Conservation (phyloP, 2,797 vertebrate genomes). For the Melanotaenia nigrans region DNA sequence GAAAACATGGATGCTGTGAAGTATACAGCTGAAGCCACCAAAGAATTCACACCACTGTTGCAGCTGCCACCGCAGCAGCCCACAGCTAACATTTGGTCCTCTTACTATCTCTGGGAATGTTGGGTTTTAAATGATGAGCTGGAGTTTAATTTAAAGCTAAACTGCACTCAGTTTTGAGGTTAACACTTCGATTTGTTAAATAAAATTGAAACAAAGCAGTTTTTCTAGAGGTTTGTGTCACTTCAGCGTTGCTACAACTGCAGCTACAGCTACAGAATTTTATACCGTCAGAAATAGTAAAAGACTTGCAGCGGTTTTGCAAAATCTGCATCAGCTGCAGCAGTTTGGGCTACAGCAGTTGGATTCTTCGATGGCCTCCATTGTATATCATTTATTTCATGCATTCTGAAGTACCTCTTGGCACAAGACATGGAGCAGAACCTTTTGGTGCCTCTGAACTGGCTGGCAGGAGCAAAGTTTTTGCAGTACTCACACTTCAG, state of each 20-base stretch:
- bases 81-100: background rate
- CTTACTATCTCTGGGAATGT: background rate
- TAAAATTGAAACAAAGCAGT: background rate
- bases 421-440: slow-evolving; percentile 98
- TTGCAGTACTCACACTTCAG: slow-evolving; percentile 97
- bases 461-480: slow-evolving; percentile 90
- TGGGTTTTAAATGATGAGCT: background rate
- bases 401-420: slow-evolving; percentile 88
- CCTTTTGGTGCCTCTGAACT: slow-evolving; percentile 95
- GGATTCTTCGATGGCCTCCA: slow-evolving; percentile 24
- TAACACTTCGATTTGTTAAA: background rate
- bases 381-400: slow-evolving; percentile 36
- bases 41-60: slow-evolving; percentile 6
- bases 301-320: background rate
- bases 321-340: background rate
- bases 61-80: fast-evolving
- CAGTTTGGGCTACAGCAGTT: background rate
- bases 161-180: background rate
- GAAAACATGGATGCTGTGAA: slow-evolving; percentile 45
- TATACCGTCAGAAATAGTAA: background rate
- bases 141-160: background rate
- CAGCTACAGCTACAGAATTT: too few relatives aligned
- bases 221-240: too few relatives aligned
- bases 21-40: slow-evolving; percentile 38
- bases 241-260: too few relatives aligned